A percentile compares a stretch with the other conserved stretches of the same genome.
Evolutionary conservation across 2,888 invertebrate genomes (phyloP).

Genomic region (Tupiocoris notatus): DNA sequence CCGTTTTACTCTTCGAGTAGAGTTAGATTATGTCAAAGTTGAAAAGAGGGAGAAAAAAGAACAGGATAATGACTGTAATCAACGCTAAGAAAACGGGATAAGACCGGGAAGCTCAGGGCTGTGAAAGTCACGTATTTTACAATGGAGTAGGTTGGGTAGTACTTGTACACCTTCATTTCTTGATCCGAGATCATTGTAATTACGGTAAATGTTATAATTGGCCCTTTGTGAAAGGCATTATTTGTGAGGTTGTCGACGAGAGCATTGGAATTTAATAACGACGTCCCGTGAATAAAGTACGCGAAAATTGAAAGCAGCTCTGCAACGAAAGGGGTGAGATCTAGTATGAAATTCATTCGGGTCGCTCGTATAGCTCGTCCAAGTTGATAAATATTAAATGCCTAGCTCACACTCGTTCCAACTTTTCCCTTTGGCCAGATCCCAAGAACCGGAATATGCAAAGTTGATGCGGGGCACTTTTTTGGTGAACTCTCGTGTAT

Average conservation of each 20-base stretch:
- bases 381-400: neutral
- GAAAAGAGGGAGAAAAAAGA: neutral
- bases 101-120: slow-evolving; percentile 16
- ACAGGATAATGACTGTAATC: slow-evolving; percentile 27
- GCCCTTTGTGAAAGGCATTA: too few relatives aligned
- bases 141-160: slow-evolving; percentile 2
- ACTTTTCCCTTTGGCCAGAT: too few relatives aligned
- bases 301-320: too few relatives aligned
- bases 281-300: too few relatives aligned
- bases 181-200: neutral
- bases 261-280: too few relatives aligned
- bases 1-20: neutral
- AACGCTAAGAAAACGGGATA: slow-evolving; percentile 12
- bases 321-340: neutral
- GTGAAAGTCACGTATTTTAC: slow-evolving; percentile 25
- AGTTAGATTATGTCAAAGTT: neutral
- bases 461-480: too few relatives aligned
- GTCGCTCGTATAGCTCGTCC: neutral
- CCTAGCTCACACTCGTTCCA: too few relatives aligned
- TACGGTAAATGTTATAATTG: neutral
- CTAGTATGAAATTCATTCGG: neutral
- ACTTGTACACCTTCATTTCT: neutral
- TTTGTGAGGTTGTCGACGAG: too few relatives aligned
- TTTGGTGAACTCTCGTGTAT: too few relatives aligned
- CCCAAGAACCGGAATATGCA: too few relatives aligned